A percentile compares a stretch with the other conserved stretches of the same genome.
Conservation (phyloP, 2,888 invertebrate genomes). For the Gerosis bhagava region DNA sequence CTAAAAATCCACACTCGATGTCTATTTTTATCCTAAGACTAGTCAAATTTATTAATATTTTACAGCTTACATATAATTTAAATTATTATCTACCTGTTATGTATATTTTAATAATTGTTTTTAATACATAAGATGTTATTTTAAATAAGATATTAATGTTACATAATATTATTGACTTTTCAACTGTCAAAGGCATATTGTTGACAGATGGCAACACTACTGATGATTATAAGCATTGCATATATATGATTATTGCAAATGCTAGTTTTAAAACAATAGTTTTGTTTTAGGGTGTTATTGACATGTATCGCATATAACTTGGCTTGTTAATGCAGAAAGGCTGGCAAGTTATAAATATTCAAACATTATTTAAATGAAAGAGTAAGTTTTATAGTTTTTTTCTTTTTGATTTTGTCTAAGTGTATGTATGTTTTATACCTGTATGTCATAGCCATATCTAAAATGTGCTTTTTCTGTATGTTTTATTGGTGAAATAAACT, state of each 20-base stretch:
- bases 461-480: too few species aligned
- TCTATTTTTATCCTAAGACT: slow-evolving; percentile 64
- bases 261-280: slow-evolving; percentile 28
- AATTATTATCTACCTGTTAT: slow-evolving; percentile 32
- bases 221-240: slow-evolving; percentile 7
- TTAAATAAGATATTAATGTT: slow-evolving; percentile 14
- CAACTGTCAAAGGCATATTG: slow-evolving; percentile 9
- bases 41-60: slow-evolving; percentile 59
- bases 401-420: too few species aligned
- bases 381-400: too few species aligned
- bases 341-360: too few species aligned
- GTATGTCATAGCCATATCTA: too few species aligned
- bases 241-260: slow-evolving; percentile 24
- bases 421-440: too few species aligned
- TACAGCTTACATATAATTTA: slow-evolving; percentile 52
- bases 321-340: too few species aligned
- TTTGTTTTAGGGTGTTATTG: slow-evolving; percentile 26
- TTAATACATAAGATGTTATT: slow-evolving; percentile 20
- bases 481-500: too few species aligned
- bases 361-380: too few species aligned
- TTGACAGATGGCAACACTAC: slow-evolving; percentile 18
- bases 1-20: slow-evolving; percentile 56
- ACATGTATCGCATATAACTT: slow-evolving; percentile 27
- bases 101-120: slow-evolving; percentile 28
- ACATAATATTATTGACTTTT: slow-evolving; percentile 4